Conservation (phyloP, 2,888 invertebrate genomes). For the Suillia variegata region DNA sequence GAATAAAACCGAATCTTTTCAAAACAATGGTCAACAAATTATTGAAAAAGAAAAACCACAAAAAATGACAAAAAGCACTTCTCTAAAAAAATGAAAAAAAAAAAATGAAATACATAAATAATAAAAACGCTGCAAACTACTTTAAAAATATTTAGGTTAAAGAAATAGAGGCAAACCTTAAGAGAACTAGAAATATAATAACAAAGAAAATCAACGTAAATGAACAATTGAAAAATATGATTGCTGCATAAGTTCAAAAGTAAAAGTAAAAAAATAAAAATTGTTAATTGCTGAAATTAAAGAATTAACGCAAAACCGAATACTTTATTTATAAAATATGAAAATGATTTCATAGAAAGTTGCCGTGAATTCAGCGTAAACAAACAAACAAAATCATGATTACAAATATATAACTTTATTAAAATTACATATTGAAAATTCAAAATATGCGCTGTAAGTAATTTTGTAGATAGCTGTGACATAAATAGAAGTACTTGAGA, state of each 20-base stretch:
- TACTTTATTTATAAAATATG: conserved; percentile 10
- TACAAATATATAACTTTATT: too few relatives aligned
- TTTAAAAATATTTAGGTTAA: background rate
- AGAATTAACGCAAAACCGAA: conserved; percentile 22
- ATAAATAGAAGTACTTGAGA: background rate
- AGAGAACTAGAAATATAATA: background rate
- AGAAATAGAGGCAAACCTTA: background rate
- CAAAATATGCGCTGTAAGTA: background rate
- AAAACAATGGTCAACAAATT: conserved; percentile 41
- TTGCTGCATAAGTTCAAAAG: background rate
- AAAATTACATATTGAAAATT: too few relatives aligned
- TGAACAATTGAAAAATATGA: too few relatives aligned
- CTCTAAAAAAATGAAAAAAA: background rate
- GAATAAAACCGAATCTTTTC: conserved; percentile 60
- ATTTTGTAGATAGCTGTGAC: conserved; percentile 12
- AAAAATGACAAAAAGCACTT: conserved; percentile 30
- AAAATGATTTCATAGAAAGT: background rate
- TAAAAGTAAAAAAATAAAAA: conserved; percentile 16
- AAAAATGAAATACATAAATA: background rate
- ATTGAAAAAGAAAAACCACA: conserved; percentile 36
- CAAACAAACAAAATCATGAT: background rate
- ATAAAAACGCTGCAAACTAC: background rate
- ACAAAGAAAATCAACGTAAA: background rate
- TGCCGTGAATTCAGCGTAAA: background rate
- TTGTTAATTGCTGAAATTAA: conserved; percentile 23